These are phyloP conservation scores for Spodoptera exigua DNA, from an alignment of 2,888 invertebrate genomes.

Conservation along the genomic window DNA sequence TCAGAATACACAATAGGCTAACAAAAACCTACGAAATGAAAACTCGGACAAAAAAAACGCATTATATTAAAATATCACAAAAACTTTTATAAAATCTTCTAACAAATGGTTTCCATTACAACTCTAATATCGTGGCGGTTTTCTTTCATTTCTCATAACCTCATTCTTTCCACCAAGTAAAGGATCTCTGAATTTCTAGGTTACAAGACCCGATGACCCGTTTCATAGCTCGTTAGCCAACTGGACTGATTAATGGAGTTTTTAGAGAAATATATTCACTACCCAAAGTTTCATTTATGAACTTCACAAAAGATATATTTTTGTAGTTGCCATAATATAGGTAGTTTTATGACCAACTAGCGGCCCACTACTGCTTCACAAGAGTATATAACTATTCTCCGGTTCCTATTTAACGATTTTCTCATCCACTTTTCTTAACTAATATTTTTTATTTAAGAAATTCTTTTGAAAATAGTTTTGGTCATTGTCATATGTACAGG, in stretches of 20 bases:
- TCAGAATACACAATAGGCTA: background rate
- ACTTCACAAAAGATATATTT: background rate
- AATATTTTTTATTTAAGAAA: no score
- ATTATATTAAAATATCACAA: constrained; percentile 42
- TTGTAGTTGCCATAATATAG: background rate
- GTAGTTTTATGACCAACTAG: no score
- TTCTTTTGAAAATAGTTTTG: no score
- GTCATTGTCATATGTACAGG: no score
- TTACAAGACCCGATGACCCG: constrained; percentile 42
- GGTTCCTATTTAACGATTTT: no score
- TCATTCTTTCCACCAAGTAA: constrained; percentile 44
- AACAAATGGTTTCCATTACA: constrained; percentile 55
- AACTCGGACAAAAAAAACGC: constrained; percentile 10
- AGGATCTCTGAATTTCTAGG: constrained; percentile 43
- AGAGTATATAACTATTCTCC: no score
- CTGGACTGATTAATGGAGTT: constrained; percentile 44
- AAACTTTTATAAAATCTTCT: constrained; percentile 41
- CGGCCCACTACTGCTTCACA: no score
- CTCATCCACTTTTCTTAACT: no score
- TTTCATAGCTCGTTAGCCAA: constrained; percentile 43
- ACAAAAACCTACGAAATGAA: constrained; percentile 22
- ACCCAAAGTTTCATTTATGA: constrained; percentile 2
- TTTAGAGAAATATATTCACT: constrained; percentile 31
- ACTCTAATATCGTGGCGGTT: constrained; percentile 50
- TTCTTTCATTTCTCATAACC: constrained; percentile 45